A percentile compares a stretch with the other conserved stretches of the same genome.
Conservation (phyloP, 2,113 vertebrate species). For the Macquaria ambigua region DNA sequence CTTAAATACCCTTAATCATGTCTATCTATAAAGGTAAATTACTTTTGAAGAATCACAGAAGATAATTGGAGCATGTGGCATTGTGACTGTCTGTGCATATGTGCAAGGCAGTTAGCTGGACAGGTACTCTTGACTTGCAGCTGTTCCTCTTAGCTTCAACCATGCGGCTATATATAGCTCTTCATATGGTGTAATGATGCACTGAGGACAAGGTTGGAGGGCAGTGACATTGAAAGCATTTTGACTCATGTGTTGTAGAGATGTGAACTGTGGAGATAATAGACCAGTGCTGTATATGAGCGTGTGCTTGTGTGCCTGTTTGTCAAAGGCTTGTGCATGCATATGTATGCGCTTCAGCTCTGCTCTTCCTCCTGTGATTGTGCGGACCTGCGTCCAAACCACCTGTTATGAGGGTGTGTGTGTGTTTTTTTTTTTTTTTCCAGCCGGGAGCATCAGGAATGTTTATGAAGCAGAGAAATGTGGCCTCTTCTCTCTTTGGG, state of each 20-base stretch:
- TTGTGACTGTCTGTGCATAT: slow-evolving; percentile 39
- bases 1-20: not conserved
- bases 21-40: not conserved
- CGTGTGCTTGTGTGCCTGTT: slow-evolving; percentile 24
- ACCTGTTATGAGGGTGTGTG: slow-evolving; percentile 65
- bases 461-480: slow-evolving; percentile 69
- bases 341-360: slow-evolving; percentile 35
- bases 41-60: not conserved
- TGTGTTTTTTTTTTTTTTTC: slow-evolving; percentile 49
- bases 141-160: slow-evolving; percentile 67
- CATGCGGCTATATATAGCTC: slow-evolving; percentile 77
- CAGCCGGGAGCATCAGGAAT: slow-evolving; percentile 62
- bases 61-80: slow-evolving; percentile 27
- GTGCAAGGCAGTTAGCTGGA: slow-evolving; percentile 35
- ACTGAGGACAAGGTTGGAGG: slow-evolving; percentile 65
- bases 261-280: slow-evolving; percentile 56
- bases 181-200: slow-evolving; percentile 73
- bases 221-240: slow-evolving; percentile 69
- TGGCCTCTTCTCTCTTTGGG: slow-evolving; percentile 25
- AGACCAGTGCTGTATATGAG: slow-evolving; percentile 25
- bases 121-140: slow-evolving; percentile 68
- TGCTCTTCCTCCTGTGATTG: slow-evolving; percentile 46
- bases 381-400: slow-evolving; percentile 60
- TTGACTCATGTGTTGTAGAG: slow-evolving; percentile 59
- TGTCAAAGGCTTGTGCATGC: slow-evolving; percentile 41